Conservation (phyloP, 2,113 vertebrate genomes). For the Oxygymnocypris stewartii region DNA sequence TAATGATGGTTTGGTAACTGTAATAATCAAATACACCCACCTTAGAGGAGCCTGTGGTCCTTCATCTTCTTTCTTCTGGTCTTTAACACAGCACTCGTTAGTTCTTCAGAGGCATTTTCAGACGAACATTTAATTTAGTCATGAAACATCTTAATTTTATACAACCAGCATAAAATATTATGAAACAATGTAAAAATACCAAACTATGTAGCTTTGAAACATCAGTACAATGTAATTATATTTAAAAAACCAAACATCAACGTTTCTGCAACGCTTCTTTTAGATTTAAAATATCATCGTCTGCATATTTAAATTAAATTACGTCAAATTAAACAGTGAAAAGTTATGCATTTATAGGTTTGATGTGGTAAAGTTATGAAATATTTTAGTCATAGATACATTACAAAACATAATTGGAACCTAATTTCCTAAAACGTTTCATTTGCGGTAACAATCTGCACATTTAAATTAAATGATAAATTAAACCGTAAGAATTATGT, state of each 20-base stretch:
- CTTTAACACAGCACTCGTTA: neutral
- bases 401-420: no score
- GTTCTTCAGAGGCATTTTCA: neutral
- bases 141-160: neutral
- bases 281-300: no score
- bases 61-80: neutral
- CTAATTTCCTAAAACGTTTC: neutral
- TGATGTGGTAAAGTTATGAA: no score
- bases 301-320: no score
- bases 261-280: no score
- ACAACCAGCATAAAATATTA: neutral
- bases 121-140: neutral
- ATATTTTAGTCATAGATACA: no score
- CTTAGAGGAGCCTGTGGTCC: neutral
- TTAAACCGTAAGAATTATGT: neutral
- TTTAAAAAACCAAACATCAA: neutral
- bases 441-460: neutral
- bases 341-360: no score
- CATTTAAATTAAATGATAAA: neutral
- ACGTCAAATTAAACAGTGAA: no score
- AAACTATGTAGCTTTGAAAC: neutral
- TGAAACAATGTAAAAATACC: neutral
- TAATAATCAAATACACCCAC: slow-evolving; percentile 1
- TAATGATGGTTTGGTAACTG: neutral
- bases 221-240: neutral